Conservation (phyloP, 2,797 vertebrate species). For the Cynodonichthys magdalenae region DNA sequence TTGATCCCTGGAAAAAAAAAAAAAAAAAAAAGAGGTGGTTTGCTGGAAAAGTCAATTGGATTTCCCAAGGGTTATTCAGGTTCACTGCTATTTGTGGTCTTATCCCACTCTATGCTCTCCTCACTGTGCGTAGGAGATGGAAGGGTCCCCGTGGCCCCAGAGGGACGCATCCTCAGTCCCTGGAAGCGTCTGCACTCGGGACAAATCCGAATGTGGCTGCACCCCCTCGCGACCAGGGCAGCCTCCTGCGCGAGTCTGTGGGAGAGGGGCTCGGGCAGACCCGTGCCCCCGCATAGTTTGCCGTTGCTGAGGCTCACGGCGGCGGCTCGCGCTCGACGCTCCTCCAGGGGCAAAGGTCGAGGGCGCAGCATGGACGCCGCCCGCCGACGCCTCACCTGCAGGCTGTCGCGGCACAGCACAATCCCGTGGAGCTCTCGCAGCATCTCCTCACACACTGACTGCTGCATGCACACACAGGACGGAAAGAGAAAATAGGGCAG, state of each 20-base stretch:
- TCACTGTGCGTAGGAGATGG: constrained; percentile 90
- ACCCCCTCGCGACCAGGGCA: constrained; percentile 90
- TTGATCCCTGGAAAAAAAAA: constrained; percentile 59
- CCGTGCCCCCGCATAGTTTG: constrained; percentile 90
- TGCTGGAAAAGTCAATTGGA: constrained; percentile 57
- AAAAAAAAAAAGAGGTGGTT: constrained; percentile 25
- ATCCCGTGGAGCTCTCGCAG: constrained; percentile 93
- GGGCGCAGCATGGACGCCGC: constrained; percentile 75
- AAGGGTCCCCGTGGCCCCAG: constrained; percentile 58
- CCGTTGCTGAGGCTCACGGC: constrained; percentile 94
- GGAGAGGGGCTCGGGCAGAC: constrained; percentile 89
- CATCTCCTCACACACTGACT: constrained; percentile 98
- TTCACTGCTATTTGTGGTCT: constrained; percentile 95
- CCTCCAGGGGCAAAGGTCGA: constrained; percentile 83
- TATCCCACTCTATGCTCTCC: constrained; percentile 97
- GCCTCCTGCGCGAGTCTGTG: constrained; percentile 97
- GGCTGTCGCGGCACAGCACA: constrained; percentile 92
- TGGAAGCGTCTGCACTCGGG: constrained; percentile 97
- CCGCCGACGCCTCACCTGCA: constrained; percentile 87
- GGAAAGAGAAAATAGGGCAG: constrained; percentile 49
- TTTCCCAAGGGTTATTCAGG: constrained; percentile 84
- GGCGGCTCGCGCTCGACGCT: constrained; percentile 84
- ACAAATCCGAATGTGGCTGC: constrained; percentile 96
- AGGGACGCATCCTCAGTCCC: constrained; percentile 87
- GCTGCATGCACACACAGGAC: constrained; percentile 78